Base-by-base conservation (phyloP, 2,888 invertebrate species). In the Tupiocoris notatus region DNA sequence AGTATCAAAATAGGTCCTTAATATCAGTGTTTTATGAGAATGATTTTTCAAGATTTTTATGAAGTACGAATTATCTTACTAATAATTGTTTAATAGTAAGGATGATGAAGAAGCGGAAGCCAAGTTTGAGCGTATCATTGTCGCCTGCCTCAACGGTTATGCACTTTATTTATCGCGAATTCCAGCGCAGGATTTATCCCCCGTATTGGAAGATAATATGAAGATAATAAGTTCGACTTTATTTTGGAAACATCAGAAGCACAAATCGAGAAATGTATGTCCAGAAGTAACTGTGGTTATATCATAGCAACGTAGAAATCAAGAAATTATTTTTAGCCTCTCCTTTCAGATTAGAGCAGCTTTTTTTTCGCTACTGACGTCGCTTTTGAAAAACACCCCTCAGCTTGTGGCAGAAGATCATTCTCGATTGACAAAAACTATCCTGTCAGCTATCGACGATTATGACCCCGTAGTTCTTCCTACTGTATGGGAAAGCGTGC, bases 221-320 rank as follows among this genome's bases (percentile, higher is more conserved):
- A 85, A 86, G 68, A 84, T 93, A 68, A 83, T 93, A 77, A 84
- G 85, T 0, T 86, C 87, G 80, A 82, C 83, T 22, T 88, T 88
- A 82, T 94, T 92, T 84, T 95, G 94, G 94, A 90, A 89, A 81
- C 86, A 89, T 59, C 85, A 88, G 1, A 88, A 88, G 79, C 86
- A 88, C 81, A 86, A 87, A 80, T 82, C 86, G 24, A 80, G 86
- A 9, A 82, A 85, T 77, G 83, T 84, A 81, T 85, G 87, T 58
- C n/a, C n/a, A n/a, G n/a, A n/a, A n/a, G n/a, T n/a, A n/a, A n/a
- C n/a, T n/a, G n/a, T n/a, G 16, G 54, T 12, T 54, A 9, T 7
- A 54, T 54, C 7, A 16, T 54, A n/a, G n/a, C n/a, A n/a, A n/a
- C n/a, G n/a, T n/a, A n/a, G n/a, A n/a, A n/a, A n/a, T n/a, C n/a